Percentiles rank a stretch among this genome's conserved stretches.
phyloP scores from a whole-genome alignment of 2,113 vertebrate species.

The Microcebus tavaratra region DNA sequence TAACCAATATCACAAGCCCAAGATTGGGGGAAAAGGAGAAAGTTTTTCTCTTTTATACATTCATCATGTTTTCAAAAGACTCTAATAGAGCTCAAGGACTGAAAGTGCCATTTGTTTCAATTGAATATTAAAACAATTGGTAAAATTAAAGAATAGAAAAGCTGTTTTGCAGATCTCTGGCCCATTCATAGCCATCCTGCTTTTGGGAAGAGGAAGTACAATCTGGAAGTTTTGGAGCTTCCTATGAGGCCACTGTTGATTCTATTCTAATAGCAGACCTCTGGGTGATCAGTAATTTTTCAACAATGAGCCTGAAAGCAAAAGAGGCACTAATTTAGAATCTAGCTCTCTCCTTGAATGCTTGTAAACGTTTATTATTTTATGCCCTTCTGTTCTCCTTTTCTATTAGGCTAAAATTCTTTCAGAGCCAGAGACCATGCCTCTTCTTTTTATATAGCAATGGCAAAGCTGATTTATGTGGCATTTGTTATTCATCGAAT shows the following conservation, averaged over 20 bases:
- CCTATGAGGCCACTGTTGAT: not conserved
- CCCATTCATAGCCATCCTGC: not conserved
- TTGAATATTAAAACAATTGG: conserved; percentile 29
- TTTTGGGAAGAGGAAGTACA: not conserved
- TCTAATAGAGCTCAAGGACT: not conserved
- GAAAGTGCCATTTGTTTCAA: conserved; percentile 15
- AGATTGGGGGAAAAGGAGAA: not conserved
- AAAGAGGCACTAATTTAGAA: conserved; percentile 9
- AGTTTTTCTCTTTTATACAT: not conserved
- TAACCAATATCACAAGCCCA: not conserved
- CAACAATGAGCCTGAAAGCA: conserved; percentile 15
- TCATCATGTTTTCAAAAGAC: not conserved
- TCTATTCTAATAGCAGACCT: conserved; percentile 3
- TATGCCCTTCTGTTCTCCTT: conserved; percentile 48
- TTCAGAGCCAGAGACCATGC: not conserved
- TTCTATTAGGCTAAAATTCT: not conserved
- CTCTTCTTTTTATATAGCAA: not conserved
- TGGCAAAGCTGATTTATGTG: not conserved
- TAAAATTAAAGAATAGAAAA: conserved; percentile 23
- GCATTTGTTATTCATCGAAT: not conserved
- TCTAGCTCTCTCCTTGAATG: conserved; percentile 13
- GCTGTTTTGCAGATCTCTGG: not conserved
- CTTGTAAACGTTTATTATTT: conserved; percentile 49
- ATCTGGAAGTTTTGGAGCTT: not conserved
- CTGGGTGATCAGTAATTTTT: conserved; percentile 31